Evolutionary conservation across 2,888 invertebrate genomes (phyloP), one percentile per base, ranked within the genome.

Genomic region (Ormyrus rosae): DNA sequence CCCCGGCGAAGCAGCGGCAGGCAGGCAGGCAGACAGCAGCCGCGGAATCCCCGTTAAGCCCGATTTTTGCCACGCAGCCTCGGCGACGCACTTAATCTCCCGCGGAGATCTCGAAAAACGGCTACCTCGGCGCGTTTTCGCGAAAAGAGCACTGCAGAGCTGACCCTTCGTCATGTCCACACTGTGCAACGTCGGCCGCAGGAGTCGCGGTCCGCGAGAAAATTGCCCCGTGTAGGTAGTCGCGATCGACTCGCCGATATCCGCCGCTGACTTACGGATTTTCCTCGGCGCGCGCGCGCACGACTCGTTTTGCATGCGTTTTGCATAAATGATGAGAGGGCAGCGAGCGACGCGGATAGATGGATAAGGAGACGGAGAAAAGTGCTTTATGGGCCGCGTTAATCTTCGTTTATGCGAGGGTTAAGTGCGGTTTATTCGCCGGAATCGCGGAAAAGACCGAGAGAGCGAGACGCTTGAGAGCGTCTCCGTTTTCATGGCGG

Each of bases 181-280:
- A 4, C 34, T 34, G 34, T 34, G 13, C 13, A 13, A 34, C 34
- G 34, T n/a, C 7, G 7, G 48, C 56, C 69, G 61, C 46, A 34
- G 46, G n/a, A 65, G 76, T 5, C 13, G 13, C 13, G 13, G 70
- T 63, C 45, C 8, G 34, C 34, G 11, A 63, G 34, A 53, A 76
- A 76, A 48, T 69, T 46, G 48, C 8, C 6, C 48, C 13, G 10
- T 53, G 34, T 46, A 53, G 4, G 48, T 51, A 10, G 61, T 70
- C 53, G 46, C 56, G 65, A 60, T 71, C 51, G 65, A 8, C 73
- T 13, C 48, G 56, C 63, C 64, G 73, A 73, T 73, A 73, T 65
- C 73, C 34, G 50, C 11, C 50, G 13, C 34, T 61, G 3, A 53
- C 51, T 51, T 34, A 45, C 63, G 64, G 63, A 72, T 72, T 72